Conservation (phyloP, 1,140 invertebrate species). For the Ips nitidus region DNA sequence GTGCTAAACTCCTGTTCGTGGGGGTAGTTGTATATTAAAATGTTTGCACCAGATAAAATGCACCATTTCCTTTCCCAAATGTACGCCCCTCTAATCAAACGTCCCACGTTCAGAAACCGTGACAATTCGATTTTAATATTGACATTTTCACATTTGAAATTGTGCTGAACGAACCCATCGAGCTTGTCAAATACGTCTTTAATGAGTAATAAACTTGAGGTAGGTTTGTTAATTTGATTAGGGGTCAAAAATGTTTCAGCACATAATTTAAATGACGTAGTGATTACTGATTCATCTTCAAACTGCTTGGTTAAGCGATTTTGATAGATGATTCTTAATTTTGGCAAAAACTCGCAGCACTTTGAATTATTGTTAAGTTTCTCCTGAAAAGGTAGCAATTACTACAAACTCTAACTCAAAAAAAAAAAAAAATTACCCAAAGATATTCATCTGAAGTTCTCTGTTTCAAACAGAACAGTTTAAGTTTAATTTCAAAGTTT, state of each 20-base stretch:
- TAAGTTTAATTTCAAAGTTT: conserved; percentile 27
- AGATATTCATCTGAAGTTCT: conserved; percentile 13
- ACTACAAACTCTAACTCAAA: neutral
- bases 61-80: conserved; percentile 36
- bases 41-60: conserved; percentile 9
- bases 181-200: conserved; percentile 19
- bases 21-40: conserved; percentile 32
- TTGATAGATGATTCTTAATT: conserved; percentile 28
- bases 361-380: neutral
- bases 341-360: conserved; percentile 15
- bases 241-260: conserved; percentile 24
- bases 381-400: conserved; percentile 11
- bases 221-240: conserved; percentile 13
- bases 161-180: conserved; percentile 1
- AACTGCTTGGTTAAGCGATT: conserved; percentile 19
- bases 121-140: conserved; percentile 14
- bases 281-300: conserved; percentile 21
- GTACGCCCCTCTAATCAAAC: neutral
- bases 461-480: conserved; percentile 29
- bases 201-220: neutral
- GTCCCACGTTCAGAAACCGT: conserved; percentile 32
- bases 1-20: conserved; percentile 22
- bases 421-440: conserved; percentile 17
- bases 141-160: conserved; percentile 9
- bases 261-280: conserved; percentile 29